Conservation (phyloP, 2,888 invertebrate species). For the Cerastis leucographa region DNA sequence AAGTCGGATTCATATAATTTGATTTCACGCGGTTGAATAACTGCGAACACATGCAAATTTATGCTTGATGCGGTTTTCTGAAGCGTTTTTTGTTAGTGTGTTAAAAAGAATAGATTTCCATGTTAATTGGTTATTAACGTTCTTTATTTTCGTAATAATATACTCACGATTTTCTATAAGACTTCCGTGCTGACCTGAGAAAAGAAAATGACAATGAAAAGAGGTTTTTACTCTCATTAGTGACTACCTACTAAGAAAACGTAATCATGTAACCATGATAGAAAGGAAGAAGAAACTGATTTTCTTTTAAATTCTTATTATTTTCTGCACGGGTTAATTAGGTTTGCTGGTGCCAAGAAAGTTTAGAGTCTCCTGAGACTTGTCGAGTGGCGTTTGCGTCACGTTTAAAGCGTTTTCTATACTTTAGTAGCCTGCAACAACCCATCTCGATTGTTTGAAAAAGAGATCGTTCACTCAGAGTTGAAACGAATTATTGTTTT, state of each 20-base stretch:
- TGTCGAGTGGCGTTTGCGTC: slow-evolving; percentile 34
- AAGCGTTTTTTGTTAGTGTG: slow-evolving; percentile 51
- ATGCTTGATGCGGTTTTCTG: slow-evolving; percentile 6
- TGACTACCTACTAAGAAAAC: neutral
- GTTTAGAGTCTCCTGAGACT: slow-evolving; percentile 29
- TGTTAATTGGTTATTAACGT: slow-evolving; percentile 44
- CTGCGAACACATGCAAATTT: slow-evolving; percentile 35
- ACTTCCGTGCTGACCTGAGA: slow-evolving; percentile 68
- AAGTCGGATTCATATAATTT: slow-evolving; percentile 17
- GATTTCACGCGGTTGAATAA: slow-evolving; percentile 27
- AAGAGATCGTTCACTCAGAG: neutral
- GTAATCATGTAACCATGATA: slow-evolving; percentile 9
- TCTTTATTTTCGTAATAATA: slow-evolving; percentile 49
- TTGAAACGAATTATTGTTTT: neutral
- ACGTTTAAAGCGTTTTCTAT: slow-evolving; percentile 23
- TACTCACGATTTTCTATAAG: slow-evolving; percentile 69
- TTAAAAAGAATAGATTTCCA: slow-evolving; percentile 20
- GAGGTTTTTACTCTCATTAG: slow-evolving; percentile 24
- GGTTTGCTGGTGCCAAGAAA: slow-evolving; percentile 40
- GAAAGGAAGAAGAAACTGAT: slow-evolving; percentile 1
- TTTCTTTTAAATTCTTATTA: slow-evolving; percentile 28
- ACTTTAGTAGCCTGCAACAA: neutral
- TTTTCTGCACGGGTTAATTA: slow-evolving; percentile 46
- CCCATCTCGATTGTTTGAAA: neutral
- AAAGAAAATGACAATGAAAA: slow-evolving; percentile 60